These are phyloP conservation scores for Zaprionus africanus DNA, from an alignment of 1,140 invertebrate species.

Conservation along the genomic window DNA sequence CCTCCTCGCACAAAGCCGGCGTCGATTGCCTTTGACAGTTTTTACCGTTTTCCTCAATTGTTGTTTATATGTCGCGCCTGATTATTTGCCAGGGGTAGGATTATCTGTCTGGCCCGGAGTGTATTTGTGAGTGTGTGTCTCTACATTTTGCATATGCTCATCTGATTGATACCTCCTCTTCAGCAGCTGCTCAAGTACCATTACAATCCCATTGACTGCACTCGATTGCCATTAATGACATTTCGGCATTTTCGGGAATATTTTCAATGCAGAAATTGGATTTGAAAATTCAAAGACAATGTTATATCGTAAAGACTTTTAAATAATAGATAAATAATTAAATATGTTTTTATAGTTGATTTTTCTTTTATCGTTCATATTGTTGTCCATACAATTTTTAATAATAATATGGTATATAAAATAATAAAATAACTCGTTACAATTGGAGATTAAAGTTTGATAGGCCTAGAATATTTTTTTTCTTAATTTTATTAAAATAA, in stretches of 20 bases:
- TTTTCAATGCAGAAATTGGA: neutral
- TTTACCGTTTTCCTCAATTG: constrained; percentile 65
- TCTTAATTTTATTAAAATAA: too few species aligned
- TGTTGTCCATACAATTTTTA: too few species aligned
- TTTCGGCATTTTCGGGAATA: neutral
- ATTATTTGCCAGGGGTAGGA: constrained; percentile 40
- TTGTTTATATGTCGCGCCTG: constrained; percentile 60
- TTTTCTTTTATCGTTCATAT: too few species aligned
- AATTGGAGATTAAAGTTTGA: too few species aligned
- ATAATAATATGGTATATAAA: too few species aligned
- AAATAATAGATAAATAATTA: neutral
- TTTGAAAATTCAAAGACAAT: neutral
- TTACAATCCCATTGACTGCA: neutral
- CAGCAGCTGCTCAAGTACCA: constrained; percentile 55
- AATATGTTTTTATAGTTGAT: too few species aligned
- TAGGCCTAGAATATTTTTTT: too few species aligned
- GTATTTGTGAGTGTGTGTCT: constrained; percentile 33
- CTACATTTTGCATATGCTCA: constrained; percentile 47
- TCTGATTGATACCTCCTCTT: constrained; percentile 23
- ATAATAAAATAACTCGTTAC: too few species aligned
- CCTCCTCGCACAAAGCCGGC: constrained; percentile 59
- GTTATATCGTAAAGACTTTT: neutral
- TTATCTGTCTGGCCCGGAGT: constrained; percentile 30
- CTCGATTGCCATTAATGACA: neutral
- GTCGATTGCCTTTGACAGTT: constrained; percentile 78